Conservation (phyloP, 2,113 vertebrate species). For the Xiphias gladius region DNA sequence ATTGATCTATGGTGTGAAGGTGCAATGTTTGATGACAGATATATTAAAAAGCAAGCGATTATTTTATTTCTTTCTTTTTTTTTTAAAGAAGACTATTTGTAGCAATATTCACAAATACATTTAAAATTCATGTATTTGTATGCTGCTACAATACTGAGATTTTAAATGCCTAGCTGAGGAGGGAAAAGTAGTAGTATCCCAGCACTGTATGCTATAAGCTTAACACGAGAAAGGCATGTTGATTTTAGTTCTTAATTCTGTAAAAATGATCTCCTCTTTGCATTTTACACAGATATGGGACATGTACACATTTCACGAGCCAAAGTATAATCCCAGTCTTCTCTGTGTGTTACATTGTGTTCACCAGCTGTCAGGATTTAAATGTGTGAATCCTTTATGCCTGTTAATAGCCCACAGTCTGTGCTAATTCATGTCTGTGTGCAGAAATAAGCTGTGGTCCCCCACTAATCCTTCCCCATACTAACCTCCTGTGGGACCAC, state of each 20-base stretch:
- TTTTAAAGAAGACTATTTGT: neutral
- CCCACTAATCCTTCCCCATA: constrained; percentile 68
- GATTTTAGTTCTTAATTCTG: neutral
- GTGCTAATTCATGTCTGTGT: constrained; percentile 64
- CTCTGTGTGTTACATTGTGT: neutral
- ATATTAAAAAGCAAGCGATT: neutral
- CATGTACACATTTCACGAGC: neutral
- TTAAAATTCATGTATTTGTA: no score
- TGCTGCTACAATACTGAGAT: neutral
- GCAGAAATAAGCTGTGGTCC: constrained; percentile 81
- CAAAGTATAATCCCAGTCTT: neutral
- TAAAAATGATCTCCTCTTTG: neutral
- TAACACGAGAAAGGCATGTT: neutral
- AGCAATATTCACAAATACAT: neutral
- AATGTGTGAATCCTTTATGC: neutral
- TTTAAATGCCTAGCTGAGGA: neutral
- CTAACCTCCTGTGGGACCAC: constrained; percentile 74
- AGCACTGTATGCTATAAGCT: neutral
- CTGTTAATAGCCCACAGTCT: neutral
- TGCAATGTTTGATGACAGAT: constrained; percentile 50
- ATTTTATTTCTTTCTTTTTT: neutral
- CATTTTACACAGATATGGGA: neutral
- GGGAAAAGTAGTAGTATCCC: neutral
- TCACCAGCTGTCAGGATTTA: neutral
- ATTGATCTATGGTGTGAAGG: constrained; percentile 82